Percentiles rank a stretch among this genome's conserved stretches.
These are phyloP conservation scores for Brachionichthys hirsutus DNA, from an alignment of 2,113 vertebrate species.

Conservation along the genomic window DNA sequence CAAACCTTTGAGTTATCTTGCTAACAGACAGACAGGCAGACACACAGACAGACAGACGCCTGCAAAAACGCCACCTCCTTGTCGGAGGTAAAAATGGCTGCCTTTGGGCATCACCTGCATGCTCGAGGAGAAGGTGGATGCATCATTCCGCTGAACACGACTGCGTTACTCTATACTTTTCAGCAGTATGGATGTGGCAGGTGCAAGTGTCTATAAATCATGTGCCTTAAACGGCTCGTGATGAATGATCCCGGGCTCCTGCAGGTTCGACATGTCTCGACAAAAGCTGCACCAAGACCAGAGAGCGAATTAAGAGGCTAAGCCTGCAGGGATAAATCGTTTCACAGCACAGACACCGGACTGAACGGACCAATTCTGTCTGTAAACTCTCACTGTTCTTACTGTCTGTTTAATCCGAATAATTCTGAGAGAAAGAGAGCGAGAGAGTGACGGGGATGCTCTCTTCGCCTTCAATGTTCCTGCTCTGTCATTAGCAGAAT, in stretches of 20 bases:
- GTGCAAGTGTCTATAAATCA: background rate
- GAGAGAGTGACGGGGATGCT: background rate
- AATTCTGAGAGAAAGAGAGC: background rate
- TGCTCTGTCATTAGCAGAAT: constrained; percentile 39
- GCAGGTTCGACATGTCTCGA: constrained; percentile 33
- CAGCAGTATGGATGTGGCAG: background rate
- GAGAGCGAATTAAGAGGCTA: constrained; percentile 1
- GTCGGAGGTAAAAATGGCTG: too few relatives aligned
- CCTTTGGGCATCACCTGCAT: too few relatives aligned
- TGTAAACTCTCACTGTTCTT: background rate
- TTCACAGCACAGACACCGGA: background rate
- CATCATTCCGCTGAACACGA: too few relatives aligned
- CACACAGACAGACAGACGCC: too few relatives aligned
- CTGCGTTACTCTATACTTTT: too few relatives aligned
- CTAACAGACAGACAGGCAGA: too few relatives aligned
- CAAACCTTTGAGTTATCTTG: too few relatives aligned
- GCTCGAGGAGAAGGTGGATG: too few relatives aligned
- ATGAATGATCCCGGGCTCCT: background rate
- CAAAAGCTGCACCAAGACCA: constrained; percentile 32
- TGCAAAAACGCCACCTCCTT: too few relatives aligned
- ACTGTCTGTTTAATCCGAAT: background rate
- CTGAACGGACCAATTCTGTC: background rate
- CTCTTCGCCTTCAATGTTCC: background rate
- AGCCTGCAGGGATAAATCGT: constrained; percentile 1
- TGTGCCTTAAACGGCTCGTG: background rate